Evolutionary conservation across 30 jellyfish, hydroid and myxozoan species (phyloP), one percentile per base, ranked within the genome.

Genomic region (Turritopsis rubra): DNA sequence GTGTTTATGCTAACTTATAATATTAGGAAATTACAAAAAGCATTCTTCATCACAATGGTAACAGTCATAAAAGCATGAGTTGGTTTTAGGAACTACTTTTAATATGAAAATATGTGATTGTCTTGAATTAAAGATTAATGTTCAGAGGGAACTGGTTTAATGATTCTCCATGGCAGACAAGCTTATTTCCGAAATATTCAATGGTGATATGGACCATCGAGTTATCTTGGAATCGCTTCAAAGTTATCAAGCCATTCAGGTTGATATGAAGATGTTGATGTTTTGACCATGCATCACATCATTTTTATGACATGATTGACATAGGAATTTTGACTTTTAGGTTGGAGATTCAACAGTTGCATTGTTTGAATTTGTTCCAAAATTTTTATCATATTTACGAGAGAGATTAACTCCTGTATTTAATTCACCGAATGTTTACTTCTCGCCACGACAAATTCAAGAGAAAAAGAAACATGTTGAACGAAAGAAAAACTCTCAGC

Each of bases 311-410:
- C 5, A 3, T 68, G 9, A n/a, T 68, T 68, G 28, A 7, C 77
- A 7, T 68, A 7, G 0, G 16, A 68, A 68, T 19, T 23, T 68
- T 68, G 9, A 68, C 24, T 31, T 22, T 75, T 31, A 75, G 83
- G 9, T 30, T 22, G 54, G 66, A 23, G 60, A 75, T 0, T n/a
- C 18, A 75, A n/a, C 54, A 9, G 60, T 75, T 26, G n/a, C 83
- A 8, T 21, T 26, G 28, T 26, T 30, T 28, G 85, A 79, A 18
- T 79, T 79, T 53, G 52, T 79, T 29, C 76, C 41, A 5, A 21
- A 79, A 23, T 79, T 79, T 79, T 80, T 79, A 22, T 52, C 85
- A 22, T 79, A 79, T 21, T 20, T 79, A 19, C 85, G 75, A 22
- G 85, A 79, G 30, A 52, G 54, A 0, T 29, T 54, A 29, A 31